These are phyloP conservation scores for Nomada flava DNA, from an alignment of 2,888 invertebrate genomes.

Conservation along the genomic window DNA sequence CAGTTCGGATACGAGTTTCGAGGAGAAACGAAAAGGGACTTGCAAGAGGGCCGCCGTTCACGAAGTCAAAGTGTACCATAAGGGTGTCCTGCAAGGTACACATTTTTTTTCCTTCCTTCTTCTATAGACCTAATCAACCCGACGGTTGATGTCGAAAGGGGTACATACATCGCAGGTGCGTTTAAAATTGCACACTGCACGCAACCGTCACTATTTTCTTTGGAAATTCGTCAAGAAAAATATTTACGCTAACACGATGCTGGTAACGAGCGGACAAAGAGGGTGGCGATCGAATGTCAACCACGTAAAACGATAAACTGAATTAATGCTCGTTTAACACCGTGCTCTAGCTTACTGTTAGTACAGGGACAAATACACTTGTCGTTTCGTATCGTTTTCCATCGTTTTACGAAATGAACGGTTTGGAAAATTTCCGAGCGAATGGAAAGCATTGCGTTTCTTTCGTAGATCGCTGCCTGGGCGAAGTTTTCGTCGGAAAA, in stretches of 20 bases:
- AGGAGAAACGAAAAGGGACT: slow-evolving; percentile 71
- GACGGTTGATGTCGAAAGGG: too few species aligned
- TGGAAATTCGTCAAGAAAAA: slow-evolving; percentile 35
- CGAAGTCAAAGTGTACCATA: slow-evolving; percentile 80
- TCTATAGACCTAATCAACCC: neutral
- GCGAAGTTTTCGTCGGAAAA: slow-evolving; percentile 56
- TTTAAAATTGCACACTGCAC: neutral
- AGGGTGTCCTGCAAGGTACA: slow-evolving; percentile 81
- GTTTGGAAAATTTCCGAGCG: neutral
- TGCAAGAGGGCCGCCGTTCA: slow-evolving; percentile 76
- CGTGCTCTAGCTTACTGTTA: too few species aligned
- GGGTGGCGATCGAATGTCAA: neutral
- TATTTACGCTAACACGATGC: neutral
- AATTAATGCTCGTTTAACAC: too few species aligned
- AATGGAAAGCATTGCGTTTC: neutral
- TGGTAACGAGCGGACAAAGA: neutral
- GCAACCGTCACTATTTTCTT: slow-evolving; percentile 31
- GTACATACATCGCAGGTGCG: neutral
- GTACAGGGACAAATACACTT: too few species aligned
- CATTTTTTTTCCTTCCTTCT: neutral
- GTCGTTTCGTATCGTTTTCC: too few species aligned
- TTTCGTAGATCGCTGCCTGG: slow-evolving; percentile 47
- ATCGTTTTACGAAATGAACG: neutral
- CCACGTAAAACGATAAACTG: too few species aligned
- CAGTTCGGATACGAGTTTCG: slow-evolving; percentile 81